A percentile compares a stretch with the other conserved stretches of the same genome.
These are phyloP conservation scores for Campylomormyrus numenius DNA, from an alignment of 2,113 vertebrate species.

Conservation along the genomic window DNA sequence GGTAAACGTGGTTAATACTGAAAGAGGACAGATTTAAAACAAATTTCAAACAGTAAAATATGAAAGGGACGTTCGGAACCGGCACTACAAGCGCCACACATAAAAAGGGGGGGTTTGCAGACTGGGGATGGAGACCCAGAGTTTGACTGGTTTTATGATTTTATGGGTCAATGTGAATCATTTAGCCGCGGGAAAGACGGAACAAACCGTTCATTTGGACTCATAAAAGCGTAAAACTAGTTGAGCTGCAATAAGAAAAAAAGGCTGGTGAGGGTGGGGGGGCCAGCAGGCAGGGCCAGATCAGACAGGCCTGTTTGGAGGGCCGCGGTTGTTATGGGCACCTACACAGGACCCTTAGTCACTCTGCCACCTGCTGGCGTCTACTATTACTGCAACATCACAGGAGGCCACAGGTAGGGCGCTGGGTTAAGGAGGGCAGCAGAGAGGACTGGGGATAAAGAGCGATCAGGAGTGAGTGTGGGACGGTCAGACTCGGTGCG, in stretches of 20 bases:
- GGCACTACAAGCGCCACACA: constrained; percentile 24
- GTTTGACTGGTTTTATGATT: background rate
- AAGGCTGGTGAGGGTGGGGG: background rate
- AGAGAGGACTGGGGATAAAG: constrained; percentile 47
- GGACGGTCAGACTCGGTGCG: constrained; percentile 68
- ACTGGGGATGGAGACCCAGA: background rate
- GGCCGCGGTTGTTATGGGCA: background rate
- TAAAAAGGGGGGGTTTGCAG: constrained; percentile 14
- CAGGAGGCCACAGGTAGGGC: background rate
- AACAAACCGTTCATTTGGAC: background rate
- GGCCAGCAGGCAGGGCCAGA: background rate
- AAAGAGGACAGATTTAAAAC: constrained; percentile 20
- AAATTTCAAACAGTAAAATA: constrained; percentile 28
- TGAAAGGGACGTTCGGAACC: constrained; percentile 24
- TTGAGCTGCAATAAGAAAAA: background rate
- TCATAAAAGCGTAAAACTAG: background rate
- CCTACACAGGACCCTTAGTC: background rate
- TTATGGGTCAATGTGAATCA: background rate
- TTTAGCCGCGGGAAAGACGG: background rate
- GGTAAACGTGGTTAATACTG: constrained; percentile 16
- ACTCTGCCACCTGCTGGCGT: background rate
- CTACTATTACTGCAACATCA: background rate
- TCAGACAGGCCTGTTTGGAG: background rate
- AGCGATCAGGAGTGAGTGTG: constrained; percentile 80
- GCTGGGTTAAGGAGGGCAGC: constrained; percentile 38